These are phyloP conservation scores for Rhodinocichla rosea DNA, from an alignment of 2,113 vertebrate genomes.

Conservation along the genomic window DNA sequence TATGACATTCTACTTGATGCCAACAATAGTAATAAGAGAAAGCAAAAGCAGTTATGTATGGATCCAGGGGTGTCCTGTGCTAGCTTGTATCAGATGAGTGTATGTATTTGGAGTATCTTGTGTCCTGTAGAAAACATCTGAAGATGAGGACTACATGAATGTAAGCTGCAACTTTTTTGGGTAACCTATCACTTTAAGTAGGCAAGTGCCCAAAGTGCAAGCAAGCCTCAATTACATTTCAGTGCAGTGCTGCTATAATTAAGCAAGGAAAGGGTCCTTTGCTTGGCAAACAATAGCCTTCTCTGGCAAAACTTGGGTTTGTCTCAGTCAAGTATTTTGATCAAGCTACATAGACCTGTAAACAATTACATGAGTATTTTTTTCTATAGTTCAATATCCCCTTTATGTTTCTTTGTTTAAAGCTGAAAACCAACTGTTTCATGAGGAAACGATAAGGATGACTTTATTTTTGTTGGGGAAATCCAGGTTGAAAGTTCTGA, in stretches of 20 bases:
- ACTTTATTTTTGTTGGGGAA: conserved; percentile 56
- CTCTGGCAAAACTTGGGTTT: background rate
- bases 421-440: background rate
- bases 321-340: background rate
- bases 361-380: background rate
- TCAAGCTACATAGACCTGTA: background rate
- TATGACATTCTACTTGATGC: background rate
- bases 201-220: background rate
- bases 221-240: background rate
- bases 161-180: background rate
- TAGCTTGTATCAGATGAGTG: background rate
- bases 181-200: background rate
- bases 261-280: background rate
- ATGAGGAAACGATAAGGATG: conserved; percentile 49
- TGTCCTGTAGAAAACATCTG: background rate
- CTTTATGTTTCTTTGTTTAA: conserved; percentile 29
- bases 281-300: background rate
- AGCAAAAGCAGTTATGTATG: background rate
- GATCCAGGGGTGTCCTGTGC: background rate
- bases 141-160: background rate
- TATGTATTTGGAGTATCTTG: background rate
- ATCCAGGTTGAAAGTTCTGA: conserved; percentile 18
- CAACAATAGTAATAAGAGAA: background rate
- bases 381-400: background rate
- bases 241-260: background rate